Evolutionary conservation across 1,140 invertebrate species (phyloP), one percentile per base, ranked within the genome.

Genomic region (Pantala flavescens): DNA sequence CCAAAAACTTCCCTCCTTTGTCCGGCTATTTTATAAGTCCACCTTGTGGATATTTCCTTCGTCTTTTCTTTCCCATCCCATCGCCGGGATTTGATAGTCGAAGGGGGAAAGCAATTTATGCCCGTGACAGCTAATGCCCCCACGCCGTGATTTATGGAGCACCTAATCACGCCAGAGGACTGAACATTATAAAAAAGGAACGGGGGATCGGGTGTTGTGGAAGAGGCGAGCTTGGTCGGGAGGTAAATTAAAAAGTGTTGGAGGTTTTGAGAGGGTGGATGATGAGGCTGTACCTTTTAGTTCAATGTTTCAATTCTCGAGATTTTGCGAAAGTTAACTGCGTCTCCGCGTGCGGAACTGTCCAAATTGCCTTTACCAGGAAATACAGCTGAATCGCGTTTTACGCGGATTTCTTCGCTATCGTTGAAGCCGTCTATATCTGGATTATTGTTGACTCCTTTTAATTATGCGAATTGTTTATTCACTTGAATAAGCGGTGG

Each of bases 11-110:
- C 49, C 49, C 12, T 63, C 49, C 49, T 63, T 63, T 63, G n/a
- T 21, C 49, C 49, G 49, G 49, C n/a, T 63, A 5, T 63, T 63
- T 63, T 63, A 16, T 63, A 16, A 21, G 49, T 63, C 49, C 49
- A 36, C 28, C 71, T 55, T 72, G 49, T 76, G 70, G 75, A 72
- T 75, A 74, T 73, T 73, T 75, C 70, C 75, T 70, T 49, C 73
- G 14, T 72, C 72, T 74, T n/a, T 42, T 63, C 73, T 43, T 70
- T 74, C 21, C 63, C 24, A 43, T 24, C 28, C 16, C 23, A 43
- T 7, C 36, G 24, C 70, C 55, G 24, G 73, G 70, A 63, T 63
- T 63, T 63, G 49, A 63, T 63, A 63, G 49, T 63, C 49, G 49
- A 63, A 63, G 49, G 49, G 49, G n/a, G 49, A 63, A 63, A 63